A percentile compares a stretch with the other conserved stretches of the same genome.
These are phyloP conservation scores for Acleris laterana DNA, from an alignment of 2,888 invertebrate genomes.

Conservation along the genomic window DNA sequence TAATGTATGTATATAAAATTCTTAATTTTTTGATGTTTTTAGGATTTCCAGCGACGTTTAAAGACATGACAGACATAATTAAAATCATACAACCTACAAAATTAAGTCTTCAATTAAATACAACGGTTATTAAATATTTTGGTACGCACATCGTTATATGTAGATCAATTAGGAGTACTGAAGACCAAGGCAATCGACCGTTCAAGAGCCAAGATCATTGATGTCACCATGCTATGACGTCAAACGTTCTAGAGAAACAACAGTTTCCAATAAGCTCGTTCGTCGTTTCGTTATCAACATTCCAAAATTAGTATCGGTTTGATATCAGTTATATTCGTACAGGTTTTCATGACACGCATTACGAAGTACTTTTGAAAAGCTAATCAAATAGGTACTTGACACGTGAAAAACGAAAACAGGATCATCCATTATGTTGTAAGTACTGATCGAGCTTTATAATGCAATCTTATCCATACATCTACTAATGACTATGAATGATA, in stretches of 20 bases:
- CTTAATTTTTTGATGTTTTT: too few relatives aligned
- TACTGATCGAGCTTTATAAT: neutral
- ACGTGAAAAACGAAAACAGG: neutral
- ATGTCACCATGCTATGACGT: constrained; percentile 33
- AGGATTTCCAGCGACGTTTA: too few relatives aligned
- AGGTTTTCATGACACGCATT: too few relatives aligned
- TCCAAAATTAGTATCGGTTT: too few relatives aligned
- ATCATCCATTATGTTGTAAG: neutral
- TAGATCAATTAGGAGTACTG: constrained; percentile 19
- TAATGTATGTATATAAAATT: too few relatives aligned
- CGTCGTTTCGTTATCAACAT: too few relatives aligned
- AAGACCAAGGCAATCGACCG: constrained; percentile 39
- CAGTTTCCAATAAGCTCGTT: neutral
- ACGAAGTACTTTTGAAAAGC: too few relatives aligned
- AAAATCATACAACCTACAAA: too few relatives aligned
- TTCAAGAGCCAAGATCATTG: constrained; percentile 29
- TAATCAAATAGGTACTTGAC: too few relatives aligned
- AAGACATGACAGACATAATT: too few relatives aligned
- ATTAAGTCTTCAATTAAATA: too few relatives aligned
- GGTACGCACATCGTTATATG: constrained; percentile 14
- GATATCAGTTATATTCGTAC: too few relatives aligned
- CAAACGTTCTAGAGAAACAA: constrained; percentile 8
- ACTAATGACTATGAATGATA: constrained; percentile 7
- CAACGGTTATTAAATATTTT: constrained; percentile 13
- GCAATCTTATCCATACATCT: constrained; percentile 3